A percentile compares a stretch with the other conserved stretches of the same genome.
Evolutionary conservation across 2,888 invertebrate genomes (phyloP).

Genomic region (Drosophila glabriapex): DNA sequence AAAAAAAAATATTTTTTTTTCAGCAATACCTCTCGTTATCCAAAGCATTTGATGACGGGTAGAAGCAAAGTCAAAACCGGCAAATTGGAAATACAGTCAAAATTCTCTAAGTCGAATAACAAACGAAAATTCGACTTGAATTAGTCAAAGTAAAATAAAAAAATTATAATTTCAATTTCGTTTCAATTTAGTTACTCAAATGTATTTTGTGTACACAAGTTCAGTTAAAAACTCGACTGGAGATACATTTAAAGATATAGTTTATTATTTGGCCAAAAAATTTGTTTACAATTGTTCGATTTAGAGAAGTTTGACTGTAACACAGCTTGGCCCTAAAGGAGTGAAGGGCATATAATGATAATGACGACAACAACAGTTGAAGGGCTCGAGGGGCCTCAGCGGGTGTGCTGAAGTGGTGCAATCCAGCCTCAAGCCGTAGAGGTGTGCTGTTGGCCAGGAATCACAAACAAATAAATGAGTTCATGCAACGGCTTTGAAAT

Average conservation of each 20-base stretch:
- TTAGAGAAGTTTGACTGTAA: conserved; percentile 30
- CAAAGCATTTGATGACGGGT: conserved; percentile 71
- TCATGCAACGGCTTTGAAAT: conserved; percentile 77
- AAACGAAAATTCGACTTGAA: not conserved
- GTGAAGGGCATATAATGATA: conserved; percentile 67
- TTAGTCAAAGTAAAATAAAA: not conserved
- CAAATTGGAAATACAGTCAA: conserved; percentile 62
- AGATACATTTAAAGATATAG: not conserved
- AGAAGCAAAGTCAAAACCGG: conserved; percentile 43
- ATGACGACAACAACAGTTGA: conserved; percentile 60
- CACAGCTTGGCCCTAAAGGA: conserved; percentile 47
- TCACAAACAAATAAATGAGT: conserved; percentile 82
- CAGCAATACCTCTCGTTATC: conserved; percentile 54
- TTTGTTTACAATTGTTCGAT: not conserved
- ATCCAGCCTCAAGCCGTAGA: conserved; percentile 13
- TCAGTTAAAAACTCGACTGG: not conserved
- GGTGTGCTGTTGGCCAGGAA: conserved; percentile 75
- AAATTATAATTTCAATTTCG: not conserved
- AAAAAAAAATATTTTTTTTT: conserved; percentile 26
- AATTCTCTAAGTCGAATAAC: not conserved
- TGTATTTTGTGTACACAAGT: not conserved
- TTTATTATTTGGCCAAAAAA: not conserved
- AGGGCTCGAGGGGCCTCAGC: conserved; percentile 9
- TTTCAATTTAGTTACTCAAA: not conserved
- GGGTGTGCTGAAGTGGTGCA: not conserved